A percentile compares a stretch with the other conserved stretches of the same genome.
These are phyloP conservation scores for Sciaenops ocellatus DNA, from an alignment of 2,797 vertebrate genomes.

Conservation along the genomic window DNA sequence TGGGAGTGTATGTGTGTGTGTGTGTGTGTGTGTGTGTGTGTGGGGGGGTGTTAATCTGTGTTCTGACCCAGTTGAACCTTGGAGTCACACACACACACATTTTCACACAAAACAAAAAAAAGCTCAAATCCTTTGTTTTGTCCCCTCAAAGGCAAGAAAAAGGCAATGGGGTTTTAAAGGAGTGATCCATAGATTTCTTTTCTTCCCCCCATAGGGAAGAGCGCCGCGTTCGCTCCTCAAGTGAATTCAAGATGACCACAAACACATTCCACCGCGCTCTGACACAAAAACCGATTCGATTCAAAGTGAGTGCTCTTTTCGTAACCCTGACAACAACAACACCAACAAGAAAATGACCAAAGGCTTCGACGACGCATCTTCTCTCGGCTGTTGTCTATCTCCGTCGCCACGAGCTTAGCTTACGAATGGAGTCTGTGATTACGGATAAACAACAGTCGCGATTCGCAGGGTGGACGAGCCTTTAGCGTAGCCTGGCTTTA, in stretches of 20 bases:
- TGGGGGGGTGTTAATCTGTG: conserved; percentile 71
- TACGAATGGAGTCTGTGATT: conserved; percentile 57
- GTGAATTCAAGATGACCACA: conserved; percentile 76
- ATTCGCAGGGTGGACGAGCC: conserved; percentile 28
- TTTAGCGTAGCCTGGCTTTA: conserved; percentile 24
- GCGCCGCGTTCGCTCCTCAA: conserved; percentile 66
- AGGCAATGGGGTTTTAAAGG: conserved; percentile 74
- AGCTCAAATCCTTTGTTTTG: conserved; percentile 80
- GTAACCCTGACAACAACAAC: conserved; percentile 63
- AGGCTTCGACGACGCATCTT: conserved; percentile 52
- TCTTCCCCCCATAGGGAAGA: conserved; percentile 62
- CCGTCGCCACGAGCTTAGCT: conserved; percentile 57
- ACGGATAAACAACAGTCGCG: conserved; percentile 59
- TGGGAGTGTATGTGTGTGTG: conserved; percentile 30
- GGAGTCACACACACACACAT: conserved; percentile 54
- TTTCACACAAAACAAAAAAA: conserved; percentile 61
- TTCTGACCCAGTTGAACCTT: conserved; percentile 78
- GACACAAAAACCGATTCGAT: conserved; percentile 63
- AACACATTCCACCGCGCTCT: conserved; percentile 71
- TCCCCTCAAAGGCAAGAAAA: conserved; percentile 76
- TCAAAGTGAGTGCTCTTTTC: conserved; percentile 66
- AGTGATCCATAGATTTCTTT: conserved; percentile 75
- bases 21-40: conserved; percentile 12
- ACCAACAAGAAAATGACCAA: conserved; percentile 56
- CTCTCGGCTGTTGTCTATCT: conserved; percentile 40